Percentiles rank a stretch among this genome's conserved stretches.
phyloP scores from a whole-genome alignment of 2,113 vertebrate genomes.

The Phyllostomus discolor region DNA sequence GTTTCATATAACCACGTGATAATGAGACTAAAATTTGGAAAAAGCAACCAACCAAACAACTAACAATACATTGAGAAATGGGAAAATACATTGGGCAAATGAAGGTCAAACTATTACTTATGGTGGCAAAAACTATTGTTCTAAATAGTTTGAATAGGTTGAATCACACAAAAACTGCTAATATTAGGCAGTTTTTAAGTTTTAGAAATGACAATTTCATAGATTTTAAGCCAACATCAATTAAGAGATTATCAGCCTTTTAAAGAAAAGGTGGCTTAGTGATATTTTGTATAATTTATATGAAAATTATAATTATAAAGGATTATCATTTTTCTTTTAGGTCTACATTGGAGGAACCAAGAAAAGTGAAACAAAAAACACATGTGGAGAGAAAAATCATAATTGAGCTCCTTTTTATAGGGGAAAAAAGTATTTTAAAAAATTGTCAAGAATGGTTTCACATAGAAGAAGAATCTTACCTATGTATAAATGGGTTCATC shows the following conservation, averaged over 20 bases:
- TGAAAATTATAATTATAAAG: neutral
- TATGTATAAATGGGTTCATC: neutral
- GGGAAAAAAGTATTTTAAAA: neutral
- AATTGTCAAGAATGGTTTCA: neutral
- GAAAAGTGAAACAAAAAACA: neutral
- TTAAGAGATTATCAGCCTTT: neutral
- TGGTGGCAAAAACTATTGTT: neutral
- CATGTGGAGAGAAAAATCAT: neutral
- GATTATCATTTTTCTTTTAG: neutral
- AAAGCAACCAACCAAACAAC: neutral
- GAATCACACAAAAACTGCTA: neutral
- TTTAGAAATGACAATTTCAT: neutral
- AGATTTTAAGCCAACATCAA: neutral
- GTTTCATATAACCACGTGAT: neutral
- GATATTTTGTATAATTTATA: neutral
- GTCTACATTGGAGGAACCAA: neutral
- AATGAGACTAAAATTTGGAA: neutral
- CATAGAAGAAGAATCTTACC: neutral
- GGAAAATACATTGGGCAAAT: neutral
- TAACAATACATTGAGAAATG: neutral
- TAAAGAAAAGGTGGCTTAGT: neutral
- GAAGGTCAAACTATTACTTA: neutral
- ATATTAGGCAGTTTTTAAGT: neutral
- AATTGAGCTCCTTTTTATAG: neutral
- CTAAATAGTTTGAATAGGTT: neutral